A percentile compares a stretch with the other conserved stretches of the same genome.
Conservation (phyloP, 2,888 invertebrate species). For the Venustoraphidia nigricollis region DNA sequence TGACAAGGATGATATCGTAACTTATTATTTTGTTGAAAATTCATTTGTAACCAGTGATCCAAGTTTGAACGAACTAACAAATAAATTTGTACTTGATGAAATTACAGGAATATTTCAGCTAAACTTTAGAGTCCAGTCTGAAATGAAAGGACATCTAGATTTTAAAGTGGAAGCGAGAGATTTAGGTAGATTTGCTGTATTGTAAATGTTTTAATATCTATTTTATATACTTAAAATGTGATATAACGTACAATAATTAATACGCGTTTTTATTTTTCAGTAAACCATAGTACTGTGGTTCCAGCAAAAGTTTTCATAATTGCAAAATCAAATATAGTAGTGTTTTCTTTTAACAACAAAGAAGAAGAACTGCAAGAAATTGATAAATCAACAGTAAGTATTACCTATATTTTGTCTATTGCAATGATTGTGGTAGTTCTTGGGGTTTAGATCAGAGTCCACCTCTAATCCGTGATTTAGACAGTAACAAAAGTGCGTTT, state of each 20-base stretch:
- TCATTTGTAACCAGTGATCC: slow-evolving; percentile 19
- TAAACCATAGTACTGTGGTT: slow-evolving; percentile 26
- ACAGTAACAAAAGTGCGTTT: too few relatives aligned
- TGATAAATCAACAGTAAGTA: too few relatives aligned
- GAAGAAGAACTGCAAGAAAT: slow-evolving; percentile 26
- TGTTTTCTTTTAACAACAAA: slow-evolving; percentile 37
- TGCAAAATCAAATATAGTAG: slow-evolving; percentile 36
- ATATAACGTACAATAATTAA: not conserved
- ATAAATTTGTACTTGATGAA: slow-evolving; percentile 26
- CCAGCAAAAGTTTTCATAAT: slow-evolving; percentile 41
- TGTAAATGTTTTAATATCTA: too few relatives aligned
- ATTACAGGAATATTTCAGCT: slow-evolving; percentile 31
- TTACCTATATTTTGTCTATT: too few relatives aligned
- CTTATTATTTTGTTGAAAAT: slow-evolving; percentile 12
- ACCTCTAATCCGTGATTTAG: too few relatives aligned
- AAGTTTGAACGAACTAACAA: slow-evolving; percentile 25
- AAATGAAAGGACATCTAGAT: slow-evolving; percentile 44
- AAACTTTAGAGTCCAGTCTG: slow-evolving; percentile 32
- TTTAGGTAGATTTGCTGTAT: slow-evolving; percentile 21
- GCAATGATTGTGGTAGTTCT: too few relatives aligned
- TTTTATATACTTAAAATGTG: too few relatives aligned
- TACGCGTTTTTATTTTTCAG: slow-evolving; percentile 19
- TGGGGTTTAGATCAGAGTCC: too few relatives aligned
- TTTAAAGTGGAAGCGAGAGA: slow-evolving; percentile 39
- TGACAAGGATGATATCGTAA: slow-evolving; percentile 15